These are phyloP conservation scores for Aphelenchoides fujianensis DNA, from an alignment of 1,140 invertebrate genomes.

Conservation along the genomic window DNA sequence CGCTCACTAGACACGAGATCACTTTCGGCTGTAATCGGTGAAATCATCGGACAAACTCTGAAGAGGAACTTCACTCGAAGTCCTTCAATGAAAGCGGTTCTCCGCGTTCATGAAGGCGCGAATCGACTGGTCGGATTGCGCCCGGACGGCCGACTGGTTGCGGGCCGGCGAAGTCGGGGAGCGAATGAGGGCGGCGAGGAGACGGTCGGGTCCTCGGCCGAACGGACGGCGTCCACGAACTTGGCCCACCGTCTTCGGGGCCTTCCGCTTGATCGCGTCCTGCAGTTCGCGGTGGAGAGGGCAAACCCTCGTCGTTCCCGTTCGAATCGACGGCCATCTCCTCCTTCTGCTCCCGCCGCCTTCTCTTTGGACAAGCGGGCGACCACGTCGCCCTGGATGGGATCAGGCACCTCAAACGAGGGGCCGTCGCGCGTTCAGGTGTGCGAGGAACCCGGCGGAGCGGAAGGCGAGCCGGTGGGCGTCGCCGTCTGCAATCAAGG, in stretches of 20 bases:
- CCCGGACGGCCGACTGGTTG: constrained; percentile 2
- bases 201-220: not conserved
- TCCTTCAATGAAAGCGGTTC: not conserved
- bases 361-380: not conserved
- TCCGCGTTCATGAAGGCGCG: not conserved
- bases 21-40: not conserved
- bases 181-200: not conserved
- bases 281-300: not conserved
- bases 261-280: not conserved
- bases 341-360: not conserved
- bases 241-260: not conserved
- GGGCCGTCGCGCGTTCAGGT: not conserved
- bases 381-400: not conserved
- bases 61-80: not conserved
- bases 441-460: not conserved
- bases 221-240: not conserved
- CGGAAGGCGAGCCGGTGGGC: not conserved
- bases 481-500: not conserved
- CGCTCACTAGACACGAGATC: not conserved
- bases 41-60: no score
- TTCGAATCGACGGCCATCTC: not conserved
- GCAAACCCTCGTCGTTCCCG: not conserved
- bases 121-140: constrained; percentile 1
- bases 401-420: not conserved
- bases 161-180: not conserved